A percentile compares a stretch with the other conserved stretches of the same genome.
These are phyloP conservation scores for Adelognathus sp. DNA, from an alignment of 2,888 invertebrate genomes.

Conservation along the genomic window DNA sequence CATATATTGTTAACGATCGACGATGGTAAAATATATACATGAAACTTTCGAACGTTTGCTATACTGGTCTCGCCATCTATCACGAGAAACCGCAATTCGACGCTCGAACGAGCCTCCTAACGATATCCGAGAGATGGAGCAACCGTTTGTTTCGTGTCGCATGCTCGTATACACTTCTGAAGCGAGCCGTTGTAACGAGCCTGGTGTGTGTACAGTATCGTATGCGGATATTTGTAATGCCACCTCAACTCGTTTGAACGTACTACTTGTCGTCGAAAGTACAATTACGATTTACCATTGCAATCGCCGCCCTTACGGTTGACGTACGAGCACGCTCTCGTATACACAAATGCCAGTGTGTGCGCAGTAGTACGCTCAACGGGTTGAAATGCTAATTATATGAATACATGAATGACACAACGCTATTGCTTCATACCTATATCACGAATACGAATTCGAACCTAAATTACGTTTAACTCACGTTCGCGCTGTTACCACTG, in stretches of 20 bases:
- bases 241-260: background rate
- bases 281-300: conserved; percentile 57
- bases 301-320: conserved; percentile 49
- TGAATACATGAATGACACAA: conserved; percentile 45
- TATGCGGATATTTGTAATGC: conserved; percentile 48
- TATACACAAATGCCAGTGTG: conserved; percentile 9
- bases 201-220: conserved; percentile 16
- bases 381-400: conserved; percentile 48
- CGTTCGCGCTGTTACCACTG: background rate
- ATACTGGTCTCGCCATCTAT: conserved; percentile 32
- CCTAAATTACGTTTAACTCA: conserved; percentile 5
- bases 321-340: conserved; percentile 38
- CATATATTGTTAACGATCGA: too few relatives aligned
- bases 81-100: background rate
- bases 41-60: too few relatives aligned
- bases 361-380: conserved; percentile 10
- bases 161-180: conserved; percentile 38
- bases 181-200: conserved; percentile 29
- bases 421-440: conserved; percentile 17
- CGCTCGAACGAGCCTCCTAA: background rate
- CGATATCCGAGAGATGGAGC: conserved; percentile 2
- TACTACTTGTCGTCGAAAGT: conserved; percentile 44
- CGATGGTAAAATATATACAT: too few relatives aligned
- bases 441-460: conserved; percentile 34
- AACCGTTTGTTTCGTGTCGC: conserved; percentile 41